Base-by-base conservation (phyloP, 2,888 invertebrate species). In the Tryphoninae sp. region DNA sequence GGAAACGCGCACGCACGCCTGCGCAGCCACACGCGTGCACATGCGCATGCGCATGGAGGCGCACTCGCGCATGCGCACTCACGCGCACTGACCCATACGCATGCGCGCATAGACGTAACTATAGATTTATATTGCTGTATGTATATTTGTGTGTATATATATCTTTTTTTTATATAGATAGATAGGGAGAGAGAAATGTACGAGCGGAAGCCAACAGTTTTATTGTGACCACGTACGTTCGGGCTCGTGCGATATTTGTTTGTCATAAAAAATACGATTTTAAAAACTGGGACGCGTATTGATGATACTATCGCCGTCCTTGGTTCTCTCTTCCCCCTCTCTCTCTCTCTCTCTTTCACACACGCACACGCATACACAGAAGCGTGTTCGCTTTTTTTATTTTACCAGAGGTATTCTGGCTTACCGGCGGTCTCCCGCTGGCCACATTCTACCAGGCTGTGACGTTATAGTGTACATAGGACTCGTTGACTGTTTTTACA, bases 241-340 rank as follows among this genome's bases (percentile, higher is more conserved):
- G 26, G n/a, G 22, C 40, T 62, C 33, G 55, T 45, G 7, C 23
- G 45, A 23, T 22, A 73, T 78, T 78, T 78, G 64, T 73, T 72
- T 55, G 64, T 13, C 55, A 58, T 55, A 59, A 65, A 81, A 79
- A 81, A 81, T 77, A 74, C 69, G 69, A 81, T 81, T 83, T 79
- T 77, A n/a, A 67, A 64, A 74, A 73, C 58, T 59, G 42, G 58
- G 16, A 61, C 65, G 23, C 58, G 68, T 45, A 64, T 64, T 26
- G 65, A 55, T 49, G 69, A 77, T 77, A 73, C 76, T 61, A 81
- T 79, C 74, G 61, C 55, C 73, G 78, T 58, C 53, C 62, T 58
- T 53, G 61, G 55, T 23, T 68, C 67, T 19, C 19, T 19, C 19
- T n/a, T 40, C 65, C 42, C 45, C 7, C 23, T 42, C 71, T 59